These are phyloP conservation scores for Acrocephalus arundinaceus DNA, from an alignment of 2,113 vertebrate species.

Conservation along the genomic window DNA sequence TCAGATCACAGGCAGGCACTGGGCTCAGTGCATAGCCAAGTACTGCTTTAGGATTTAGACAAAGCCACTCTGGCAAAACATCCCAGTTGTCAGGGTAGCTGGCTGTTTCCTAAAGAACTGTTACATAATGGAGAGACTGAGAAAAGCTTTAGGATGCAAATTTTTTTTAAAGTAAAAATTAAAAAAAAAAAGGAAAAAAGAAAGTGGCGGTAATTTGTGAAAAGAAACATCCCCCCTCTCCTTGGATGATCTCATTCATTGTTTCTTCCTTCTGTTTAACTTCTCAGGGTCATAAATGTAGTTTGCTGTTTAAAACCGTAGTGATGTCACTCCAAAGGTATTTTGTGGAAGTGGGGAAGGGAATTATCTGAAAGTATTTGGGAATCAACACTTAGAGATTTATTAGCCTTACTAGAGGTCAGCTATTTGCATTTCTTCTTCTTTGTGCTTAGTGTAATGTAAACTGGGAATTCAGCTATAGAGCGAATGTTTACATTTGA, in stretches of 20 bases:
- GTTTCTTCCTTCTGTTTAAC: slow-evolving; percentile 76
- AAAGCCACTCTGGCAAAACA: slow-evolving; percentile 79
- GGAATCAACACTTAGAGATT: slow-evolving; percentile 53
- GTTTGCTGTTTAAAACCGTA: slow-evolving; percentile 62
- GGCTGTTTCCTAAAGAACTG: slow-evolving; percentile 77
- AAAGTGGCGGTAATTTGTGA: slow-evolving; percentile 69
- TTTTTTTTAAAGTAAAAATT: slow-evolving; percentile 60
- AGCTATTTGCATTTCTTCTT: slow-evolving; percentile 43
- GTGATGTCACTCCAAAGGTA: slow-evolving; percentile 44
- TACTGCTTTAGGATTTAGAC: slow-evolving; percentile 78
- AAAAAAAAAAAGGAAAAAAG: slow-evolving; percentile 6
- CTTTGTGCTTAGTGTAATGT: slow-evolving; percentile 30
- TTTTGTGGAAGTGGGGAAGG: slow-evolving; percentile 37
- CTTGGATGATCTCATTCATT: slow-evolving; percentile 71
- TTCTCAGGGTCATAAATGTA: slow-evolving; percentile 69
- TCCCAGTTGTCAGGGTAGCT: slow-evolving; percentile 81
- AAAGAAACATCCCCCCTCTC: slow-evolving; percentile 68
- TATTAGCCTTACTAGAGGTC: slow-evolving; percentile 37
- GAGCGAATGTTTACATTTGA: slow-evolving; percentile 58
- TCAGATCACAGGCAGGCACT: slow-evolving; percentile 73
- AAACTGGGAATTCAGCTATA: slow-evolving; percentile 52
- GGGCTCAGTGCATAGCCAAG: slow-evolving; percentile 66
- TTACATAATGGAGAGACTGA: slow-evolving; percentile 80
- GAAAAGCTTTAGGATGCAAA: slow-evolving; percentile 79
- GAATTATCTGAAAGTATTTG: slow-evolving; percentile 42